A percentile compares a stretch with the other conserved stretches of the same genome.
phyloP scores from a whole-genome alignment of 2,113 vertebrate genomes.

The Nipponia nippon region DNA sequence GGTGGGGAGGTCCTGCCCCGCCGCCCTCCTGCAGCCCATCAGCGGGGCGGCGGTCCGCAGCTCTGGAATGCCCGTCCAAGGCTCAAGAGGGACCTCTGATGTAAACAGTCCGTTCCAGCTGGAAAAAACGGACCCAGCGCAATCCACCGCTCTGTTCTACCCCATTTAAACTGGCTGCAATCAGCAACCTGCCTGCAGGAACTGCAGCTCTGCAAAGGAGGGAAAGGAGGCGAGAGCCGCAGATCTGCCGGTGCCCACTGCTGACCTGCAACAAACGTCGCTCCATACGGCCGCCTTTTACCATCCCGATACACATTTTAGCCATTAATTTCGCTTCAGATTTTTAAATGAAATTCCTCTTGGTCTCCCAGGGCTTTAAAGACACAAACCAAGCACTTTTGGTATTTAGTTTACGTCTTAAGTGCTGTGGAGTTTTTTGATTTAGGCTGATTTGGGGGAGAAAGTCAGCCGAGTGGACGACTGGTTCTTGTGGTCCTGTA shows the following conservation, averaged over 20 bases:
- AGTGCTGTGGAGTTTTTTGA: background rate
- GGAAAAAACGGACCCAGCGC: background rate
- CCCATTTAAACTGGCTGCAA: background rate
- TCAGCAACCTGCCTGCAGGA: background rate
- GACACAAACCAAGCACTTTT: background rate
- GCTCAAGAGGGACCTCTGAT: background rate
- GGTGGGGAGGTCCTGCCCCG: background rate
- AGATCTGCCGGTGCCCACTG: background rate
- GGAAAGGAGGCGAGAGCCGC: background rate
- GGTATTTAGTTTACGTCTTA: fast-evolving
- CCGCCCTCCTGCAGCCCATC: background rate
- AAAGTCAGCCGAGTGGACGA: background rate
- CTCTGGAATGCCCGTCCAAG: fast-evolving
- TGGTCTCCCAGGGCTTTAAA: background rate
- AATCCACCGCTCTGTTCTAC: background rate
- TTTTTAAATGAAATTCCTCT: background rate
- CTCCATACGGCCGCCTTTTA: background rate
- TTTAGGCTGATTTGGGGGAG: background rate
- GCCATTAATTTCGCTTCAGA: background rate
- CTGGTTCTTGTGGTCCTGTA: background rate
- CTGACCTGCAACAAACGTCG: background rate
- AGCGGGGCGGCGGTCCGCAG: fast-evolving
- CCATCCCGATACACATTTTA: background rate
- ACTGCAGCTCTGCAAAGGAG: background rate
- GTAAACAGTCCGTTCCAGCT: background rate